Evolutionary conservation across 1,140 invertebrate genomes (phyloP).

Genomic region (Orchesella cincta): DNA sequence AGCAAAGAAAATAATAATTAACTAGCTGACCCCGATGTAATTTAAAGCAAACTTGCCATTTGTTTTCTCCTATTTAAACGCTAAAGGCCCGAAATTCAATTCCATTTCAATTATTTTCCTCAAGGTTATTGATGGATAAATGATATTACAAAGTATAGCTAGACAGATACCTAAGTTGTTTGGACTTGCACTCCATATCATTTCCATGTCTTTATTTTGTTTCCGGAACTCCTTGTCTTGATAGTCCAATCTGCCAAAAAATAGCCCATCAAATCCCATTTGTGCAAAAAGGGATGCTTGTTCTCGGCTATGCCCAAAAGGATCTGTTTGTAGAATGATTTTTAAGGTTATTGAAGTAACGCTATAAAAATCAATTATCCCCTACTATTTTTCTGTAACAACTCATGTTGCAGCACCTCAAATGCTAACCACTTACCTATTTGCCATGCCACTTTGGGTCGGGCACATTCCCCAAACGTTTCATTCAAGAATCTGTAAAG

Average conservation of each 20-base stretch:
- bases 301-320: constrained; percentile 88
- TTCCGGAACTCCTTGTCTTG: constrained; percentile 62
- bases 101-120: too few species aligned
- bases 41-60: constrained; percentile 31
- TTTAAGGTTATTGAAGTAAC: too few species aligned
- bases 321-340: constrained; percentile 62
- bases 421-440: too few species aligned
- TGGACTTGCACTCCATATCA: constrained; percentile 62
- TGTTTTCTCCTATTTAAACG: too few species aligned
- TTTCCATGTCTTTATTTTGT: constrained; percentile 63
- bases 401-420: too few species aligned
- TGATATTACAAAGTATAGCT: constrained; percentile 4
- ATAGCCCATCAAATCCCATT: constrained; percentile 72
- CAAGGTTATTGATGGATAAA: constrained; percentile 16
- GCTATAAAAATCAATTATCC: too few species aligned
- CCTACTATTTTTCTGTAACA: too few species aligned
- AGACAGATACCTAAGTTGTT: constrained; percentile 49
- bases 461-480: constrained; percentile 78
- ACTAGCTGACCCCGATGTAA: too few species aligned
- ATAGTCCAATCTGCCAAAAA: constrained; percentile 67
- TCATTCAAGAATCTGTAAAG: constrained; percentile 64
- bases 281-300: constrained; percentile 81
- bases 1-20: constrained; percentile 39
- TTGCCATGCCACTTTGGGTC: constrained; percentile 84
- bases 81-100: too few species aligned